Conservation (phyloP, 2,797 vertebrate species). For the Tamandua tetradactyla region DNA sequence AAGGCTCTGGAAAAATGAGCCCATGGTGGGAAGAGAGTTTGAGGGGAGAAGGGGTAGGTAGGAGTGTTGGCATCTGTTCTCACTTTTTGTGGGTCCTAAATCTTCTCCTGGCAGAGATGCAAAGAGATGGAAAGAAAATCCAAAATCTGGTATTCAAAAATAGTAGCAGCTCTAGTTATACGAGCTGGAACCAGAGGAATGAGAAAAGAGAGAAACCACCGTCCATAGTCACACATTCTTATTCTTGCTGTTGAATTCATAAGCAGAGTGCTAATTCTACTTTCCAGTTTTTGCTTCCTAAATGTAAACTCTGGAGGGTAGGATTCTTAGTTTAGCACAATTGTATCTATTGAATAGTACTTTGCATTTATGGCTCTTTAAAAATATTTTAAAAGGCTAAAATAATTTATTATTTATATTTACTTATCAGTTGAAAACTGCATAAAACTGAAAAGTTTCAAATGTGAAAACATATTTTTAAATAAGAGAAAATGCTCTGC, state of each 20-base stretch:
- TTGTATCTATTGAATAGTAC: neutral
- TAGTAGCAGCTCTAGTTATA: neutral
- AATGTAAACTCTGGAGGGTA: neutral
- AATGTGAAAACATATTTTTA: neutral
- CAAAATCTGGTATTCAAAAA: neutral
- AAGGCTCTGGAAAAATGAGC: neutral
- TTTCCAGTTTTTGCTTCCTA: neutral
- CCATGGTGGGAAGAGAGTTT: neutral
- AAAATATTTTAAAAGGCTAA: constrained; percentile 21
- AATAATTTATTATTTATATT: constrained; percentile 38
- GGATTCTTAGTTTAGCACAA: neutral
- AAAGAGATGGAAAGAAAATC: neutral
- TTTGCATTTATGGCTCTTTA: constrained; percentile 7
- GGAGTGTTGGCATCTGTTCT: neutral
- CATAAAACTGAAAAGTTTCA: neutral
- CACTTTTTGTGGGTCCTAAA: neutral
- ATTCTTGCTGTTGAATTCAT: neutral
- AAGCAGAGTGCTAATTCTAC: neutral
- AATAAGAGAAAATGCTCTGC: neutral
- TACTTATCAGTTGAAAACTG: neutral
- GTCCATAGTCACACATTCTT: neutral
- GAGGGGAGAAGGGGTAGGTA: neutral
- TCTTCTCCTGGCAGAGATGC: neutral
- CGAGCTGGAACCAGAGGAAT: neutral
- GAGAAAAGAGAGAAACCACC: neutral